Conservation (phyloP, 2,797 vertebrate genomes). For the Megaceryle alcyon region DNA sequence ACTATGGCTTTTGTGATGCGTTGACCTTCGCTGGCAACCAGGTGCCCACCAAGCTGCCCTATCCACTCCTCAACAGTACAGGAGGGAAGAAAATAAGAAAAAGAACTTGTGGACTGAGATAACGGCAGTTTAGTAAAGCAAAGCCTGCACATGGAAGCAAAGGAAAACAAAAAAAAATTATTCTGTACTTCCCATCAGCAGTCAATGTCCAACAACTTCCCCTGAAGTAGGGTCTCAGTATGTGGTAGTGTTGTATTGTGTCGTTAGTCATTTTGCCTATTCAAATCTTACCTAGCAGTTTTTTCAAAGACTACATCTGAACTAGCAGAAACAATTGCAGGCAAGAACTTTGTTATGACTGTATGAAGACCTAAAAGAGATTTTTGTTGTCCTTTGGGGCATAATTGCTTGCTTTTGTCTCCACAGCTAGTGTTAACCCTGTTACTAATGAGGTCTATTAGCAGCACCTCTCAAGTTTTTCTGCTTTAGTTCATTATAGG, state of each 20-base stretch:
- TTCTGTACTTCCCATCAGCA: neutral
- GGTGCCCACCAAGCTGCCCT: neutral
- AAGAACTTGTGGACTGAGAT: neutral
- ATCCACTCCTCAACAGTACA: neutral
- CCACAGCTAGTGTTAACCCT: neutral
- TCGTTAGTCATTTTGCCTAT: neutral
- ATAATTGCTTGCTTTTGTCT: neutral
- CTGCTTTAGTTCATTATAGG: neutral
- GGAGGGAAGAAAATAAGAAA: neutral
- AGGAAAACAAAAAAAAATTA: neutral
- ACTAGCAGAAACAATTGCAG: neutral
- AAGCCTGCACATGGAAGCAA: accelerated
- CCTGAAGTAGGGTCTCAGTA: neutral
- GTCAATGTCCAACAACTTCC: neutral
- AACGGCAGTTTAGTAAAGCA: neutral
- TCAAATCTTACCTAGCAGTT: neutral
- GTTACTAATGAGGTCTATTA: neutral
- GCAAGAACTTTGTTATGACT: neutral
- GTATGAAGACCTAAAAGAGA: neutral
- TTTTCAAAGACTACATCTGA: neutral
- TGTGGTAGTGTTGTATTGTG: accelerated
- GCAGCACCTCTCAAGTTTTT: neutral
- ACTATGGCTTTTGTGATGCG: neutral
- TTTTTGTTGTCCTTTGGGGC: neutral
- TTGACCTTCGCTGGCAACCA: neutral